phyloP scores from a whole-genome alignment of 1,140 invertebrate species.

The Aphaenogaster rudis region DNA sequence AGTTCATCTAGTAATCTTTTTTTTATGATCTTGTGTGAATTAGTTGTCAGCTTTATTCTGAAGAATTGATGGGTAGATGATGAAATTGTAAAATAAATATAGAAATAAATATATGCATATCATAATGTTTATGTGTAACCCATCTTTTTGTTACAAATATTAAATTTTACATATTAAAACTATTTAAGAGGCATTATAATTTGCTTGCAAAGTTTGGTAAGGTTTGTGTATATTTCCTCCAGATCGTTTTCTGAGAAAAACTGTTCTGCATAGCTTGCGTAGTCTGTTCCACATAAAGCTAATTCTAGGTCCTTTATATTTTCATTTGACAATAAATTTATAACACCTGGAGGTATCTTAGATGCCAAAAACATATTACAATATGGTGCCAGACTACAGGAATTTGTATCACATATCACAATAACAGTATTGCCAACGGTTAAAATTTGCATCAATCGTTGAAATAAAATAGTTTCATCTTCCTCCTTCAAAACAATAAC shows the following conservation, averaged over 20 bases:
- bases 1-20: background rate
- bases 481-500: background rate
- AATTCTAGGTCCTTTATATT: background rate
- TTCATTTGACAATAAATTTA: constrained; percentile 35
- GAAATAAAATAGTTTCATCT: constrained; percentile 4
- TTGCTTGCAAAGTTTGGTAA: background rate
- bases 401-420: background rate
- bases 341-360: constrained; percentile 18
- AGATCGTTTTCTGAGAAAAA: background rate
- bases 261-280: background rate
- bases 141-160: background rate
- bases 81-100: constrained; percentile 27
- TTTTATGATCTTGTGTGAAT: background rate
- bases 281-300: background rate
- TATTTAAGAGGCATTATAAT: constrained; percentile 31
- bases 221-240: background rate
- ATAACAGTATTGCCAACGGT: constrained; percentile 38
- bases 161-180: background rate
- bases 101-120: constrained; percentile 7
- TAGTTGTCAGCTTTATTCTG: background rate
- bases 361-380: constrained; percentile 20
- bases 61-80: background rate
- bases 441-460: constrained; percentile 14
- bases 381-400: background rate
- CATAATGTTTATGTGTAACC: background rate